Base-by-base conservation (phyloP, 1,140 invertebrate genomes). In the Diplogasteroides magnus region DNA sequence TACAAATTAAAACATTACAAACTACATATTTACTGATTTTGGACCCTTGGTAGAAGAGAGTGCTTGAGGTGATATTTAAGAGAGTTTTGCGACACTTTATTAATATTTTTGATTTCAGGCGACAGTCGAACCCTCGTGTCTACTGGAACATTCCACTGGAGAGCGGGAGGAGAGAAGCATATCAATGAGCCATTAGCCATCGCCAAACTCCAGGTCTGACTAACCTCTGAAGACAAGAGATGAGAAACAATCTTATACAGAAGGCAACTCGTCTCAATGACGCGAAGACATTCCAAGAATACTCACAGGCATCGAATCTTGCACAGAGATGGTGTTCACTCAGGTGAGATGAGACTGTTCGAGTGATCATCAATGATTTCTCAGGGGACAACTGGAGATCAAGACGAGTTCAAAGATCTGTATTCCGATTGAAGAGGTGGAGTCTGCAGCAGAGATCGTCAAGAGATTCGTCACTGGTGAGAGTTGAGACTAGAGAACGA, bases 81-180 rank as follows among this genome's bases (percentile, higher is more conserved):
- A n/a, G n/a, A n/a, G n/a, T n/a, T n/a, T n/a, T n/a, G n/a, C n/a
- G 62, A 64, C 88, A 65, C 85, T 87, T 32, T 31, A 67, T 67
- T 27, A 67, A 23, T 59, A 67, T 19, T 55, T n/a, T n/a, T n/a
- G n/a, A n/a, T 78, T 63, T 64, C 59, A 64, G 69, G 83, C 58
- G 95, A 98, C 82, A 84, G 85, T 29, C 75, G 84, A 29, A 89
- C 97, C 3, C 86, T 98, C 11, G 88, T 92, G 68, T 97, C 97
- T 86, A 93, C 93, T 37, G 96, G 96, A 31, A 88, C 90, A 74
- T 98, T 92, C 80, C 93, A 98, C 84, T 98, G 94, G 94, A 87
- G 95, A 78, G 89, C 89, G 72, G 96, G 95, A 1, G 96, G 96
- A 14, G 96, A 98, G 85, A 94, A 94, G 77, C 96, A 99, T 84